phyloP scores from a whole-genome alignment of 37 sponge, comb jelly and placozoan genomes.

The Aplysina aerophoba region DNA sequence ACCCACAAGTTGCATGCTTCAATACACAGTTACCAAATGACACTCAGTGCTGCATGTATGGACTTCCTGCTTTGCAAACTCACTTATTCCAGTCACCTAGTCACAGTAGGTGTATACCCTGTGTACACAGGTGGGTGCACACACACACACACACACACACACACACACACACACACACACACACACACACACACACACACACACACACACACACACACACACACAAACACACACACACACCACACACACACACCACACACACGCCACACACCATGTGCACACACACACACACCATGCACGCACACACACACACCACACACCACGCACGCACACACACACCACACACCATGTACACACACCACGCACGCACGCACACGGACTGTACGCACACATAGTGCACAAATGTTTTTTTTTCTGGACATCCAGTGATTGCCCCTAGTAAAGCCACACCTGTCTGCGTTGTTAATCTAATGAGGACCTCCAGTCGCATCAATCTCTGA shows the following conservation, averaged over 20 bases:
- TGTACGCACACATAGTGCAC: neutral
- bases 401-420: neutral
- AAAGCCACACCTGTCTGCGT: no score
- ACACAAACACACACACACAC: no score
- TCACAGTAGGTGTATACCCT: neutral
- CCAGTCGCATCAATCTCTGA: no score
- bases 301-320: neutral
- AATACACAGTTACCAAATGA: no score
- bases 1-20: no score
- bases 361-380: neutral
- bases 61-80: no score
- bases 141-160: neutral
- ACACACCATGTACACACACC: no score
- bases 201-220: neutral
- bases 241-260: no score
- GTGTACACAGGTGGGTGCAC: neutral
- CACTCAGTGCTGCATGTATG: no score
- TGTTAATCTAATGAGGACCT: no score
- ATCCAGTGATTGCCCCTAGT: neutral
- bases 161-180: neutral
- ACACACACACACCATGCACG: no score
- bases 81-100: neutral
- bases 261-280: no score
- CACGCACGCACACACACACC: neutral
- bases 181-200: neutral